Conservation (phyloP, 2,797 vertebrate species). For the Anomalospiza imberbis region DNA sequence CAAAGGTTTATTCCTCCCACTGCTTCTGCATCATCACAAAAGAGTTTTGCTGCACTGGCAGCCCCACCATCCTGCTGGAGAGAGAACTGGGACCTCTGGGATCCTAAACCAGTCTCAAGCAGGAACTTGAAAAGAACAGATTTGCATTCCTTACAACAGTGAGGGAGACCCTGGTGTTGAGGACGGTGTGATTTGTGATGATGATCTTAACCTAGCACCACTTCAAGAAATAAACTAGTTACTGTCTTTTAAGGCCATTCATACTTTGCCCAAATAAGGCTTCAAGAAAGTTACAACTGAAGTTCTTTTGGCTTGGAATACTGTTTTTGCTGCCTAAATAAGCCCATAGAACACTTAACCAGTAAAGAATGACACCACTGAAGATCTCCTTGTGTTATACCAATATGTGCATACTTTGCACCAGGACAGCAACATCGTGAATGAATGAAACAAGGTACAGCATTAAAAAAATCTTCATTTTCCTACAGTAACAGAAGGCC, state of each 20-base stretch:
- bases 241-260: conserved; percentile 28
- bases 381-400: neutral
- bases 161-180: neutral
- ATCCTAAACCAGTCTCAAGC: neutral
- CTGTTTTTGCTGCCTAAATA: conserved; percentile 37
- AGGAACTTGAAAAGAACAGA: neutral
- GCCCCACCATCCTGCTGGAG: neutral
- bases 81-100: neutral
- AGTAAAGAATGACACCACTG: neutral
- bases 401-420: neutral
- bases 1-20: neutral
- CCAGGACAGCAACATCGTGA: accelerated
- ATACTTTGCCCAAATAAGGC: conserved; percentile 60
- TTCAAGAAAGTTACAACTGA: conserved; percentile 14
- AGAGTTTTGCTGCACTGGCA: neutral
- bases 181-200: neutral
- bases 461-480: neutral
- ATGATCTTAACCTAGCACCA: conserved; percentile 26
- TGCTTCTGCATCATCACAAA: neutral
- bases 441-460: neutral
- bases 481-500: neutral
- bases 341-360: neutral
- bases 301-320: conserved; percentile 30
- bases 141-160: neutral
- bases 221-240: conserved; percentile 34